Percentiles rank a stretch among this genome's conserved stretches.
Conservation (phyloP, 2,797 vertebrate species). For the Echeneis naucrates region DNA sequence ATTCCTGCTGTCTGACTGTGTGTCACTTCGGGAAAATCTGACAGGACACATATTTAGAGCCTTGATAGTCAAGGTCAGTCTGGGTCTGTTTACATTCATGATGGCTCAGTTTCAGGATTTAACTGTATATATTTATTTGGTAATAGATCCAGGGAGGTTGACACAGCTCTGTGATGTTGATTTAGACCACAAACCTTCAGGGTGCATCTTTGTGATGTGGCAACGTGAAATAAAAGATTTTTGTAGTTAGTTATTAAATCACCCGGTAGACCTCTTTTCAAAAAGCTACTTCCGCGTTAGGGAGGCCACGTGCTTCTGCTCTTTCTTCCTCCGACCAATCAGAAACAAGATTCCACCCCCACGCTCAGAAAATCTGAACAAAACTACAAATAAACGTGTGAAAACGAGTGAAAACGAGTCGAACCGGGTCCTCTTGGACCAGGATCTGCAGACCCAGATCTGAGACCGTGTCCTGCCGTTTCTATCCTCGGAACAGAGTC, state of each 20-base stretch:
- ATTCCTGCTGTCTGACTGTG: background rate
- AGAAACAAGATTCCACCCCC: no score
- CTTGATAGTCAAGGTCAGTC: constrained; percentile 31
- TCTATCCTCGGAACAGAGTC: no score
- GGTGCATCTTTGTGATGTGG: background rate
- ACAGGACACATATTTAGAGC: background rate
- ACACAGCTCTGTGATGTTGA: background rate
- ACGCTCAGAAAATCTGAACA: no score
- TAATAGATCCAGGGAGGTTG: background rate
- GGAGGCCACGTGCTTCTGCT: no score
- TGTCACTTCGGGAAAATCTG: background rate
- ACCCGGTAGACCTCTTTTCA: background rate
- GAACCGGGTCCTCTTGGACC: no score
- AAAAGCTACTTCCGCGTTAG: no score
- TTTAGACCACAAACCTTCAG: background rate
- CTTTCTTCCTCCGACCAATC: no score
- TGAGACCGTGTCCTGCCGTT: no score
- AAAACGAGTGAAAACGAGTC: no score
- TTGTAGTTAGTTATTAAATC: background rate
- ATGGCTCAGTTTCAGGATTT: background rate
- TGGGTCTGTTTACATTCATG: background rate
- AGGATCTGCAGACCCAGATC: no score
- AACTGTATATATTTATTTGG: background rate
- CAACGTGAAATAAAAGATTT: background rate
- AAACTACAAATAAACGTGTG: no score